These are phyloP conservation scores for Noturus placidus DNA, from an alignment of 2,113 vertebrate genomes.

Conservation along the genomic window DNA sequence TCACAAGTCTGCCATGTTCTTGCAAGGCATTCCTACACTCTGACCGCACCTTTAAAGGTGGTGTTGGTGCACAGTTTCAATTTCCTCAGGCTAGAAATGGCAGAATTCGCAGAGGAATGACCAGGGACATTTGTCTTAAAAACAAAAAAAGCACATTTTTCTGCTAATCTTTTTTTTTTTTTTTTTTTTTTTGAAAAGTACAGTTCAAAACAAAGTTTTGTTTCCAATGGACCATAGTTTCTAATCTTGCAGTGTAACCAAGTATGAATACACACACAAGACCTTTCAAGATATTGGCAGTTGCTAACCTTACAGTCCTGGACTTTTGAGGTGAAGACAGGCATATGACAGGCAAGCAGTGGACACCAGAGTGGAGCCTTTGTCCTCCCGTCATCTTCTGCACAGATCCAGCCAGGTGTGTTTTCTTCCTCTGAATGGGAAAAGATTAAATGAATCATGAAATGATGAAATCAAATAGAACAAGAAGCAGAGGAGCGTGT, in stretches of 20 bases:
- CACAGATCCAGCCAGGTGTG: constrained; percentile 87
- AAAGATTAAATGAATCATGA: constrained; percentile 1
- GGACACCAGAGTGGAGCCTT: constrained; percentile 84
- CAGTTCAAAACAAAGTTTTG: constrained; percentile 9
- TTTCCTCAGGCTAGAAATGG: constrained; percentile 55
- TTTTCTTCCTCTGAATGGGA: constrained; percentile 86
- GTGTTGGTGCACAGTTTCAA: constrained; percentile 54
- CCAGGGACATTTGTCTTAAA: neutral
- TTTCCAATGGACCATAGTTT: neutral
- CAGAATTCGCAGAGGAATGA: constrained; percentile 26
- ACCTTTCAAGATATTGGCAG: neutral
- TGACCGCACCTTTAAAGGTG: constrained; percentile 55
- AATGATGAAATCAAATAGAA: neutral
- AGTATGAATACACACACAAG: neutral
- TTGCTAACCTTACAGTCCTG: constrained; percentile 72
- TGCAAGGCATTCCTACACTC: constrained; percentile 56
- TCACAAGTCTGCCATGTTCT: constrained; percentile 51
- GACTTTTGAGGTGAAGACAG: constrained; percentile 81
- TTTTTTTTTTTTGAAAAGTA: neutral
- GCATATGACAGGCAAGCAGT: constrained; percentile 81
- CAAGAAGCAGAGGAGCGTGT: no score
- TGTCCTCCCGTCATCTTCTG: constrained; percentile 83
- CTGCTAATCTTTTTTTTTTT: neutral
- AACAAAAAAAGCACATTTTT: constrained; percentile 27
- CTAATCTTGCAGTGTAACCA: neutral